Percentiles rank a stretch among this genome's conserved stretches.
phyloP scores from a whole-genome alignment of 2,797 vertebrate species.

The Sciurus carolinensis region DNA sequence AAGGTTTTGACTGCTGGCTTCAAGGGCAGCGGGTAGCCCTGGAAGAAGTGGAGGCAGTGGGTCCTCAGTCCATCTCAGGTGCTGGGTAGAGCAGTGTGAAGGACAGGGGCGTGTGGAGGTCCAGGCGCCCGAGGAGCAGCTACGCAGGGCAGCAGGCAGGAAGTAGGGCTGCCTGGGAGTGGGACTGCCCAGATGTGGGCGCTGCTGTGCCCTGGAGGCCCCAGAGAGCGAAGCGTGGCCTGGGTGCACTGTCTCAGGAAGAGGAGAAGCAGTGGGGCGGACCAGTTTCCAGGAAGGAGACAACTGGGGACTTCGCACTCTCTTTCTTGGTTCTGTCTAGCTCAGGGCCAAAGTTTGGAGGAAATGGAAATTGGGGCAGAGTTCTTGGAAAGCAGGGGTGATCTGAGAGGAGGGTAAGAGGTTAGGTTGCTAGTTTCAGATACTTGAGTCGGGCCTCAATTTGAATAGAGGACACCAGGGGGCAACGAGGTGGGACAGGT shows the following conservation, averaged over 20 bases:
- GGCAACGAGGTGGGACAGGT: background rate
- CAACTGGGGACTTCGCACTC: constrained; percentile 28
- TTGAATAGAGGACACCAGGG: background rate
- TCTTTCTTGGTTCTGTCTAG: constrained; percentile 20
- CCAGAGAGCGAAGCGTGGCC: too few species aligned
- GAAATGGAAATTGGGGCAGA: constrained; percentile 28
- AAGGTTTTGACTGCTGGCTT: background rate
- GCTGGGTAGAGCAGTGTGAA: background rate
- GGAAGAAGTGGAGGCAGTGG: background rate
- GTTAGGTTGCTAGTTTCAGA: background rate
- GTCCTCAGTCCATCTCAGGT: background rate
- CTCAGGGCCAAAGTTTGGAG: constrained; percentile 37
- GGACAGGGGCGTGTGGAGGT: background rate
- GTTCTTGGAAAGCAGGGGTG: constrained; percentile 2
- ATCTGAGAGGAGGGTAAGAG: background rate
- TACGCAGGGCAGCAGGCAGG: background rate
- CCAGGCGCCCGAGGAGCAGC: background rate
- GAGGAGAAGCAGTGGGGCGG: background rate
- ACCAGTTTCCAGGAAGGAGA: constrained; percentile 3
- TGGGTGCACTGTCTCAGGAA: background rate
- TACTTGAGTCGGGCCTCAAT: background rate
- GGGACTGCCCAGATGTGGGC: background rate
- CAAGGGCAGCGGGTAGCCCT: background rate
- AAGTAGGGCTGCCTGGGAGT: background rate
- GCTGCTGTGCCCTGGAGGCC: too few species aligned